Evolutionary conservation across 2,113 vertebrate genomes (phyloP).

Genomic region (Mystacornis crossleyi): DNA sequence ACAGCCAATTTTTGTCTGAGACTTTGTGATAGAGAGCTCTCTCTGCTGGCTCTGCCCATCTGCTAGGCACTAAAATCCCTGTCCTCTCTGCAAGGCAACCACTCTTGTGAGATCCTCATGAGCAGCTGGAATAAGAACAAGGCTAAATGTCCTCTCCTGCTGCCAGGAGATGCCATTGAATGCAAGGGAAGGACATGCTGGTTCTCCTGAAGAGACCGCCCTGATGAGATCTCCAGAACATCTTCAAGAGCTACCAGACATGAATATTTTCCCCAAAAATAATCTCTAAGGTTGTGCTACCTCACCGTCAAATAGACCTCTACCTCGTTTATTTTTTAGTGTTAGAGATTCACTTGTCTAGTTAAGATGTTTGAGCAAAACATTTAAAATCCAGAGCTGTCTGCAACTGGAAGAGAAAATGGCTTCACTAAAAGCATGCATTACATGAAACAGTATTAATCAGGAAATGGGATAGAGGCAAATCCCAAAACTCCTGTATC

Average conservation of each 20-base stretch:
- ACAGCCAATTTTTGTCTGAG: neutral
- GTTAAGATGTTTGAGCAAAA: neutral
- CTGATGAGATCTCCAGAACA: neutral
- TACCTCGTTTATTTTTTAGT: neutral
- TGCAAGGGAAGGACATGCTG: neutral
- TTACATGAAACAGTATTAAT: neutral
- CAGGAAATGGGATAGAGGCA: neutral
- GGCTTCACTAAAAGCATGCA: neutral
- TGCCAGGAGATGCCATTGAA: neutral
- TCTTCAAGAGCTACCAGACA: neutral
- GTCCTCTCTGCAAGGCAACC: accelerated
- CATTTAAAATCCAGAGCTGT: neutral
- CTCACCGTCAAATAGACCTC: neutral
- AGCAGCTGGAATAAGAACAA: neutral
- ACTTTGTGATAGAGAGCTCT: neutral
- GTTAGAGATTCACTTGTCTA: neutral
- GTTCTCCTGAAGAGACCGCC: neutral
- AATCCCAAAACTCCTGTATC: neutral
- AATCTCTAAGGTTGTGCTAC: neutral
- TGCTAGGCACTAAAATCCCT: neutral
- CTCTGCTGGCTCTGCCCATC: neutral
- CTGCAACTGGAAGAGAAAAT: neutral
- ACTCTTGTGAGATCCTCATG: neutral
- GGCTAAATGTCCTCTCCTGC: neutral
- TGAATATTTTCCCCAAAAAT: neutral